These are phyloP conservation scores for Pygocentrus nattereri DNA, from an alignment of 2,797 vertebrate species.

Conservation along the genomic window DNA sequence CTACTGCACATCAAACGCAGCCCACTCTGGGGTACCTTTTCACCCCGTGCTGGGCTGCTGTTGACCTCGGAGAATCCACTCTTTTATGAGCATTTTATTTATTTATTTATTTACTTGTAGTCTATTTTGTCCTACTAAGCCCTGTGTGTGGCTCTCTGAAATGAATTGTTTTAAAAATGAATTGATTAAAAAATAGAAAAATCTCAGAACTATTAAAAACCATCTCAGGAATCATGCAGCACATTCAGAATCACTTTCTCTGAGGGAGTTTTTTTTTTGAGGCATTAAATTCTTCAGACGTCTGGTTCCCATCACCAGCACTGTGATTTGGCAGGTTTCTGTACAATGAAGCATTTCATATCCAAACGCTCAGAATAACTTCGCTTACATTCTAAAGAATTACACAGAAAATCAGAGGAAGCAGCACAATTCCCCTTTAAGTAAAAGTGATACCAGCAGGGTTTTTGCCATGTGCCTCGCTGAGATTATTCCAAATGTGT, in stretches of 20 bases:
- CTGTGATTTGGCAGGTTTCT: not conserved
- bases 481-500: too few species aligned
- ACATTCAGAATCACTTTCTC: too few species aligned
- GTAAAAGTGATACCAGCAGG: too few species aligned
- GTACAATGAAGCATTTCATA: not conserved
- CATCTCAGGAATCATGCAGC: too few species aligned
- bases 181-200: too few species aligned
- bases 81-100: not conserved
- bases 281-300: not conserved
- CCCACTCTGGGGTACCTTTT: not conserved
- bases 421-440: not conserved
- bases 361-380: not conserved
- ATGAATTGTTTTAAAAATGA: not conserved
- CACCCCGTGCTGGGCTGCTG: not conserved
- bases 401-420: not conserved
- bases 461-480: too few species aligned
- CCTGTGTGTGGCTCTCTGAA: not conserved
- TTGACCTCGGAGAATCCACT: not conserved
- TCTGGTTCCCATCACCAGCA: not conserved
- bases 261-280: not conserved
- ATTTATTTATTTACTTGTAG: too few species aligned
- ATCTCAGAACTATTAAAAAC: too few species aligned
- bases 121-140: too few species aligned
- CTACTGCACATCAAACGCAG: not conserved
- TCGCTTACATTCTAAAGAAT: not conserved